A percentile compares a stretch with the other conserved stretches of the same genome.
Conservation (phyloP, 2,113 vertebrate species). For the Tragelaphus imberbis region DNA sequence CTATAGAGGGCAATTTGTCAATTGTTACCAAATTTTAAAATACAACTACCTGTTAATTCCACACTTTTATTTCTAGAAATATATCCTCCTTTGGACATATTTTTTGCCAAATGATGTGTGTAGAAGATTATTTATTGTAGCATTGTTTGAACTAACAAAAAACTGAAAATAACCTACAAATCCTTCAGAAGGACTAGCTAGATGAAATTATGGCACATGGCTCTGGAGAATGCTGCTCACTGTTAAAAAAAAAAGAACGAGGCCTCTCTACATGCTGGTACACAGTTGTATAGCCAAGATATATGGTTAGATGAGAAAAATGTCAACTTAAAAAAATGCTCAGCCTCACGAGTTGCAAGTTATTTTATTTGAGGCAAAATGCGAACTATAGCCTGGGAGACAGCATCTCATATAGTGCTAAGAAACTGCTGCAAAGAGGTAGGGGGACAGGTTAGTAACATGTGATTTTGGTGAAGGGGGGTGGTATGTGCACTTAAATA, state of each 20-base stretch:
- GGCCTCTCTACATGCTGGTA: not conserved
- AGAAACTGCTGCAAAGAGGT: not conserved
- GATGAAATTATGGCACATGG: not conserved
- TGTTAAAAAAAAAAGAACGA: not conserved
- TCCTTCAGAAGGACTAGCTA: not conserved
- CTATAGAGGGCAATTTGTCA: not conserved
- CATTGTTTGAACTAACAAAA: not conserved
- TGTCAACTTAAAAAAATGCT: not conserved
- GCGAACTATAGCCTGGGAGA: not conserved
- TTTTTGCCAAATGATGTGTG: not conserved
- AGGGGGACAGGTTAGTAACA: not conserved
- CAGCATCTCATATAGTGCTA: not conserved
- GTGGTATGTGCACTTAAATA: not conserved
- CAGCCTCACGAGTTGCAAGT: not conserved
- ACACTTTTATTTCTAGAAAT: slow-evolving; percentile 6
- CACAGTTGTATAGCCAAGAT: not conserved
- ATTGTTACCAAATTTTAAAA: not conserved
- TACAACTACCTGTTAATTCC: not conserved
- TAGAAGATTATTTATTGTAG: not conserved
- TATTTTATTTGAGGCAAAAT: not conserved
- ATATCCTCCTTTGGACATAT: not conserved
- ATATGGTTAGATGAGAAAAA: not conserved
- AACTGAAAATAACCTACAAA: not conserved
- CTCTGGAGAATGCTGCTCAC: not conserved
- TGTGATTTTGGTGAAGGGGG: not conserved